These are phyloP conservation scores for Ophioderma brevispina DNA, from an alignment of 35 echinoderm and acorn worm species.

Conservation along the genomic window DNA sequence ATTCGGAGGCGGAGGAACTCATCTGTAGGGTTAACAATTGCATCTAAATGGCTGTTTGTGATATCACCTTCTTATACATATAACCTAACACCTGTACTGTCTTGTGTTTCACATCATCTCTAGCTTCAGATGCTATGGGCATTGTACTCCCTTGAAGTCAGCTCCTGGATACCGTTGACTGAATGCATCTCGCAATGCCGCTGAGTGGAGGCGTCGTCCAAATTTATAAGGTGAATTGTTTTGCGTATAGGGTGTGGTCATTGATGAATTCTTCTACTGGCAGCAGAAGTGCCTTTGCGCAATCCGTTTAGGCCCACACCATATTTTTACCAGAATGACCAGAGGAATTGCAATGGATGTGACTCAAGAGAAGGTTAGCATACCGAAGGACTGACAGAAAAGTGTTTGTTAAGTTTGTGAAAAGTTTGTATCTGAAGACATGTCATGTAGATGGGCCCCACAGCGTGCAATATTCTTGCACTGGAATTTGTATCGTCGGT, in stretches of 20 bases:
- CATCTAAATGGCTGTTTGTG: too few relatives aligned
- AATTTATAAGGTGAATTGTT: neutral
- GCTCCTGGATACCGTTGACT: neutral
- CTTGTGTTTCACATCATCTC: too few relatives aligned
- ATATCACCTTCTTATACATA: too few relatives aligned
- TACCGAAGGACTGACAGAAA: neutral
- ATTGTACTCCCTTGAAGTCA: too few relatives aligned
- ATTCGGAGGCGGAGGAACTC: too few relatives aligned
- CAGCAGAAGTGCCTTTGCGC: neutral
- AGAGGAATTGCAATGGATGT: neutral
- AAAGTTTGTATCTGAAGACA: neutral
- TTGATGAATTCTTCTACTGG: neutral
- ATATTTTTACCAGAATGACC: neutral
- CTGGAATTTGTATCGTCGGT: neutral
- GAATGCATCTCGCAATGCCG: neutral
- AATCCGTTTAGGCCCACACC: neutral
- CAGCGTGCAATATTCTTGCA: neutral
- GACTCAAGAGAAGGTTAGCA: neutral
- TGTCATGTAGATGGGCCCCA: neutral
- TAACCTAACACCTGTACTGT: too few relatives aligned
- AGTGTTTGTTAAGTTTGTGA: neutral
- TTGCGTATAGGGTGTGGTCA: neutral
- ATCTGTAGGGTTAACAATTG: too few relatives aligned
- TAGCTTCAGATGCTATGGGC: too few relatives aligned
- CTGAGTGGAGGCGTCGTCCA: neutral